Evolutionary conservation across 2,797 vertebrate genomes (phyloP).

Genomic region (Triplophysa yarkandensis): DNA sequence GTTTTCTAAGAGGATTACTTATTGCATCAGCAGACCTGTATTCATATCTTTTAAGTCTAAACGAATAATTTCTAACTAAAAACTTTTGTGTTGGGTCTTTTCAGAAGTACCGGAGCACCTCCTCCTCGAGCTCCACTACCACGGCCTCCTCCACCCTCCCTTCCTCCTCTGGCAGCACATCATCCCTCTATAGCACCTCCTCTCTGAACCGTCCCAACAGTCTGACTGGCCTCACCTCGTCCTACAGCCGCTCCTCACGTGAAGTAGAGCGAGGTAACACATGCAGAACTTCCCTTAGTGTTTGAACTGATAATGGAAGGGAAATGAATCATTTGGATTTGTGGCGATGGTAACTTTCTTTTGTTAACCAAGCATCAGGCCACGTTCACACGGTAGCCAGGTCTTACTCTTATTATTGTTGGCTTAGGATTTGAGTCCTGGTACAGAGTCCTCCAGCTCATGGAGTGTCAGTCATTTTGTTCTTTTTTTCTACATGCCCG

Average conservation of each 20-base stretch:
- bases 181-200: conserved; percentile 73
- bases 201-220: conserved; percentile 92
- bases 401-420: conserved; percentile 43
- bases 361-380: conserved; percentile 13
- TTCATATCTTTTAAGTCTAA: neutral
- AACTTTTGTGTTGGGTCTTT: neutral
- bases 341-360: neutral
- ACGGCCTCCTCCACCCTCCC: conserved; percentile 80
- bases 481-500: neutral
- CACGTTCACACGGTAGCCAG: conserved; percentile 50
- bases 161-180: conserved; percentile 71
- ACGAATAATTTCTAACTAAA: neutral
- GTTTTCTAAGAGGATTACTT: neutral
- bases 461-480: neutral
- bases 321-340: conserved; percentile 26
- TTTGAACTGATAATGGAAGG: conserved; percentile 13
- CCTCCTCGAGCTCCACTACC: conserved; percentile 79
- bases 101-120: conserved; percentile 84
- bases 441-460: neutral
- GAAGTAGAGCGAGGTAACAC: conserved; percentile 88
- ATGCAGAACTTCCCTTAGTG: neutral
- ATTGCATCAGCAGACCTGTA: neutral
- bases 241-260: conserved; percentile 87
- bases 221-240: conserved; percentile 92
- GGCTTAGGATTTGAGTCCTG: conserved; percentile 50